Conservation (phyloP, 2,888 invertebrate species). For the Heteromyza rotundicornis region DNA sequence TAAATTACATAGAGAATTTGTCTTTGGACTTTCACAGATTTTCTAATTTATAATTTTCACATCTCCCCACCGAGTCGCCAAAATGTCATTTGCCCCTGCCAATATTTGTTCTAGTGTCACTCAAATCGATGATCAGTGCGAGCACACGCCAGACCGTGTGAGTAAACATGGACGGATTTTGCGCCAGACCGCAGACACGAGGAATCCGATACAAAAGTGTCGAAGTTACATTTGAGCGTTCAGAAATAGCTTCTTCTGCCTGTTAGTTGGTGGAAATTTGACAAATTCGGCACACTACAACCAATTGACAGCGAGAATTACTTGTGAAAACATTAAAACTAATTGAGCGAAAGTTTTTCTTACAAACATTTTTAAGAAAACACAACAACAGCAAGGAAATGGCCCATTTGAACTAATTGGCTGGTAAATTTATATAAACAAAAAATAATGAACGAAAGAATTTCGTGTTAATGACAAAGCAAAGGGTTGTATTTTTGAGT, state of each 20-base stretch:
- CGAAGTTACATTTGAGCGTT: neutral
- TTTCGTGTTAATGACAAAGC: too few relatives aligned
- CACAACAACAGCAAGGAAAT: neutral
- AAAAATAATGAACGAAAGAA: too few relatives aligned
- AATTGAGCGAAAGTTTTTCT: too few relatives aligned
- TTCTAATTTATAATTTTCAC: too few relatives aligned
- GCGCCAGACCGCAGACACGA: neutral
- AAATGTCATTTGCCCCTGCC: constrained; percentile 23
- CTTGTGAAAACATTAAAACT: constrained; percentile 38
- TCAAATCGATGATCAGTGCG: constrained; percentile 11
- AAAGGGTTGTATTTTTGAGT: neutral
- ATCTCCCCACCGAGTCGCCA: constrained; percentile 5
- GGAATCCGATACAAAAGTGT: neutral
- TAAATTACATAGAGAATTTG: neutral
- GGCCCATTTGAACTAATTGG: neutral
- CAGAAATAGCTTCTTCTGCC: neutral
- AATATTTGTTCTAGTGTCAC: constrained; percentile 31
- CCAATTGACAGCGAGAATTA: constrained; percentile 50
- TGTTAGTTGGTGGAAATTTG: constrained; percentile 24
- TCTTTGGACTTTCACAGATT: neutral
- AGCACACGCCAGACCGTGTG: neutral
- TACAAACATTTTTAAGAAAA: too few relatives aligned
- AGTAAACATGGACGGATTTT: neutral
- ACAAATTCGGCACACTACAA: constrained; percentile 51
- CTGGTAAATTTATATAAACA: neutral